phyloP scores from a whole-genome alignment of 2,797 vertebrate genomes.

The Malacoctenus gilli region DNA sequence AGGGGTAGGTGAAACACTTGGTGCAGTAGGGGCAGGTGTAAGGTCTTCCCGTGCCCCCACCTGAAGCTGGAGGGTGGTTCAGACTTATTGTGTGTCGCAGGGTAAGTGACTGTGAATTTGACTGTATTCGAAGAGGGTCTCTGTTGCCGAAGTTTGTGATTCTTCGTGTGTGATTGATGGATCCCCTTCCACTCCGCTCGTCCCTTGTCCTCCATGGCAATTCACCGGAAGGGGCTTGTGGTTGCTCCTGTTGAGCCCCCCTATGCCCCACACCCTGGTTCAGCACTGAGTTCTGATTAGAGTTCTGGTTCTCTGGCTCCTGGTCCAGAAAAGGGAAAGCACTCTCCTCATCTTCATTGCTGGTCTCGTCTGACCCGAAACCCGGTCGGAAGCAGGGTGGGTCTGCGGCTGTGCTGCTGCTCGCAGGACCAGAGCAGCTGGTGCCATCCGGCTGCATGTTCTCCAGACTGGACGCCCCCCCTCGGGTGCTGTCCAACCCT shows the following conservation, averaged over 20 bases:
- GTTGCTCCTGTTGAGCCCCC: constrained; percentile 41
- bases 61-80: constrained; percentile 41
- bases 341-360: constrained; percentile 58
- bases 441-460: constrained; percentile 58
- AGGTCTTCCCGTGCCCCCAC: constrained; percentile 66
- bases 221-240: constrained; percentile 42
- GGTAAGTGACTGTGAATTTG: constrained; percentile 61
- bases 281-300: constrained; percentile 53
- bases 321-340: constrained; percentile 71
- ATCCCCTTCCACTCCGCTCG: constrained; percentile 48
- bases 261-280: constrained; percentile 34
- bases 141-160: constrained; percentile 51
- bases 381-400: constrained; percentile 55
- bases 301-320: constrained; percentile 69
- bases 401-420: constrained; percentile 38
- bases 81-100: constrained; percentile 59
- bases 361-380: constrained; percentile 66
- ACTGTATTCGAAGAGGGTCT: constrained; percentile 68
- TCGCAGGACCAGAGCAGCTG: constrained; percentile 53
- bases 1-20: constrained; percentile 80
- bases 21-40: constrained; percentile 79
- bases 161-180: constrained; percentile 46
- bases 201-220: constrained; percentile 65
- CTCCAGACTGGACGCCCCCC: constrained; percentile 48
- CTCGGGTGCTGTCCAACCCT: constrained; percentile 44